A percentile compares a stretch with the other conserved stretches of the same genome.
Conservation (phyloP, 2,888 invertebrate species). For the Hirtodrosophila confusa region DNA sequence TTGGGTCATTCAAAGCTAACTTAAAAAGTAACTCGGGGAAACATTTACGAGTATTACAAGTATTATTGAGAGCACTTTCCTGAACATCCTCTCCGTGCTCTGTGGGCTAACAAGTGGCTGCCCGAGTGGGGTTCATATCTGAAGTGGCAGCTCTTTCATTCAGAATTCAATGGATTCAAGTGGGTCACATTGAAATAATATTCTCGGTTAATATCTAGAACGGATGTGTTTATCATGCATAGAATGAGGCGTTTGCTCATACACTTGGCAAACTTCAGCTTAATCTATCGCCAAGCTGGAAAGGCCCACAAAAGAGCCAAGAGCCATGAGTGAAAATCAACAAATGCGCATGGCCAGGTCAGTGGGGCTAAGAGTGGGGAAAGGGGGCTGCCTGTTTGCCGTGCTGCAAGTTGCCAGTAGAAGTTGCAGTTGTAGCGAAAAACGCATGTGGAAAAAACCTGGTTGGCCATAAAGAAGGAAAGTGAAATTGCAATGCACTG, state of each 20-base stretch:
- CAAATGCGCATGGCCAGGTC: conserved; percentile 35
- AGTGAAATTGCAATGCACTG: conserved; percentile 55
- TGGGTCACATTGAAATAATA: conserved; percentile 71
- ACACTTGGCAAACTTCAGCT: conserved; percentile 46
- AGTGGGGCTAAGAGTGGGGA: conserved; percentile 14
- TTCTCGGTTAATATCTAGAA: conserved; percentile 61
- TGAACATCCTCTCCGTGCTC: conserved; percentile 15
- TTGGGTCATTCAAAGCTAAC: conserved; percentile 37
- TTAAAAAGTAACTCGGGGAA: conserved; percentile 2
- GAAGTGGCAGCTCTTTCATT: conserved; percentile 35
- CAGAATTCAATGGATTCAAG: conserved; percentile 46
- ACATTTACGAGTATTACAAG: conserved; percentile 15
- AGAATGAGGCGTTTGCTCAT: conserved; percentile 36
- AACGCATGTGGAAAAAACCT: conserved; percentile 32
- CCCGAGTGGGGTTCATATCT: conserved; percentile 29
- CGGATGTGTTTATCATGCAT: conserved; percentile 67
- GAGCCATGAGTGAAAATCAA: conserved; percentile 36
- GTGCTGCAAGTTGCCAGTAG: conserved; percentile 4
- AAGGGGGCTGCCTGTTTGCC: neutral
- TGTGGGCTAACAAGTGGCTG: conserved; percentile 45
- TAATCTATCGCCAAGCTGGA: conserved; percentile 16
- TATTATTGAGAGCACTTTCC: conserved; percentile 33
- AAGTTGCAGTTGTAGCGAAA: conserved; percentile 11
- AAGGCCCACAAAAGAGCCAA: conserved; percentile 21
- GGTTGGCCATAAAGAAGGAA: conserved; percentile 44